Evolutionary conservation across 1,140 invertebrate genomes (phyloP).

Genomic region (Brachionus manjavacas): DNA sequence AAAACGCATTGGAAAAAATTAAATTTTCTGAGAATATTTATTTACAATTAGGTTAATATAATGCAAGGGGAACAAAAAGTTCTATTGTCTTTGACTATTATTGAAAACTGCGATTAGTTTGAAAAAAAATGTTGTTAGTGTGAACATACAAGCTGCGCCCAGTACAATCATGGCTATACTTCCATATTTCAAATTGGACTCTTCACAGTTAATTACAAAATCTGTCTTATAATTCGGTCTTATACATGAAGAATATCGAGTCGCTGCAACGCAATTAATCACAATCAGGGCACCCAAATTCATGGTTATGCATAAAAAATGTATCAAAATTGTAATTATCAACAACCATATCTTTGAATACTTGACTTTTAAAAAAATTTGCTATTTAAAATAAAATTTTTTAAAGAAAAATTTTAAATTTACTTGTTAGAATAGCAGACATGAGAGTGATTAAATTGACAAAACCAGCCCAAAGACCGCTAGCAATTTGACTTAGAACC

Average conservation of each 20-base stretch:
- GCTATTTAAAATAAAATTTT: too few species aligned
- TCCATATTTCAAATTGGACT: constrained; percentile 20
- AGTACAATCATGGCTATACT: neutral
- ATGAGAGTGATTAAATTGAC: neutral
- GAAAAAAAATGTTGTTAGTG: constrained; percentile 4
- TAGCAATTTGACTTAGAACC: neutral
- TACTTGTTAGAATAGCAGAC: neutral
- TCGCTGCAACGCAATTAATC: neutral
- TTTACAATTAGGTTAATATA: neutral
- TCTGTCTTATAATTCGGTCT: neutral
- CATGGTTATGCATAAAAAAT: constrained; percentile 1
- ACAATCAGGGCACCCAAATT: constrained; percentile 4
- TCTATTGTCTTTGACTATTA: constrained; percentile 9
- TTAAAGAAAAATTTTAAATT: neutral
- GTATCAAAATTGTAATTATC: neutral
- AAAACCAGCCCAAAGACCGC: constrained; percentile 14
- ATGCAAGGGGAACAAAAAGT: neutral
- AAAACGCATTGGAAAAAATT: neutral
- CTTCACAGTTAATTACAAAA: neutral
- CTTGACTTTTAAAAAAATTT: constrained; percentile 13
- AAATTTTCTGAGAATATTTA: neutral
- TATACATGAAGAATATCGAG: neutral
- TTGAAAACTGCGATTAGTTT: constrained; percentile 32
- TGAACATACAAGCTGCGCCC: neutral
- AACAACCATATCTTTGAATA: constrained; percentile 13